Evolutionary conservation across 2,113 vertebrate genomes (phyloP), one percentile per base, ranked within the genome.

Genomic region (Oncorhynchus mykiss): DNA sequence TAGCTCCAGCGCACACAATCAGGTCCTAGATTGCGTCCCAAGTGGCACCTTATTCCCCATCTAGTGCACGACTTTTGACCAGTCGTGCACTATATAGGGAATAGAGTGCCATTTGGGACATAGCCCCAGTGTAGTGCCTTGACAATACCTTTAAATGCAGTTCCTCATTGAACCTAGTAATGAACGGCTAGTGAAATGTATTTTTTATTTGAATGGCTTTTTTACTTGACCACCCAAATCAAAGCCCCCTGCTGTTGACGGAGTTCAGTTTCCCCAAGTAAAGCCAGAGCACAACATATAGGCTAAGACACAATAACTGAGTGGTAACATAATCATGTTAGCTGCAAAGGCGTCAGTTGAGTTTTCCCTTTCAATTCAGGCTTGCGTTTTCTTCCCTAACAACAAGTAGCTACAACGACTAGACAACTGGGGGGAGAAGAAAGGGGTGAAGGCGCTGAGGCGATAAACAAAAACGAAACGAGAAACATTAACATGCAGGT

Each of bases 121-220:
- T 1, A 54, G 8, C 12, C 25, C 29, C 6, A 31, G 18, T 14
- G 31, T 29, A 68, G 20, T 39, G 67, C 29, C 27, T 18, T 68
- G 18, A 68, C 29, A 68, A 39, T n/a, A 68, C 67, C 31, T 45
- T 68, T 27, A 68, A 39, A 39, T 8, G 59, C 67, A 34, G 67
- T 68, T 68, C 67, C 67, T 68, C 9, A 68, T 68, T 68, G 25
- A 68, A 6, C 31, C 67, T 5, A n/a, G 16, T 65, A 65, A 65
- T 25, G 22, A 65, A 65, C 25, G 62, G 24, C 62, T 27, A 9
- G 39, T 45, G 3, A 45, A 11, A 11, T 2, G 0, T 45, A 1
- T 11, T 12, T 12, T 11, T 45, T 45, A 45, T 45, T 2, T 45
- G 6, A 62, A 22, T 8, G 59, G 6, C 8, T 8, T 7, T 11